Percentiles rank a stretch among this genome's conserved stretches.
Conservation (phyloP, 2,888 invertebrate species). For the Eupithecia subumbrata region DNA sequence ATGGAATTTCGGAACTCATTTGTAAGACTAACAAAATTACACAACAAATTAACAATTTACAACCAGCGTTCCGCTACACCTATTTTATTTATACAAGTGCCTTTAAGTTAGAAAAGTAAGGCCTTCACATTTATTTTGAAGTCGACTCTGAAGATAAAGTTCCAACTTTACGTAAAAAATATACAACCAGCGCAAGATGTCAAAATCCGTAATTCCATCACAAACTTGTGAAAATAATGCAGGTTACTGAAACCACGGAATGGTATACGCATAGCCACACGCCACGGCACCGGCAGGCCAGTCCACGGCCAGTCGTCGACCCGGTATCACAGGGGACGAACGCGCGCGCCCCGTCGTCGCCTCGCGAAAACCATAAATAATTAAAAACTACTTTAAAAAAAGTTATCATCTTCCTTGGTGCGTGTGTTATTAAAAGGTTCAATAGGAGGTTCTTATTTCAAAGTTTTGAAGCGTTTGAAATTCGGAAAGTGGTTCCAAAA, state of each 20-base stretch:
- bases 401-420: constrained; percentile 32
- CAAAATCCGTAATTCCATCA: constrained; percentile 13
- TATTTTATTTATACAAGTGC: not conserved
- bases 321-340: constrained; percentile 28
- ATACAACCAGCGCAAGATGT: constrained; percentile 4
- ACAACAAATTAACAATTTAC: constrained; percentile 42
- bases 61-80: constrained; percentile 21
- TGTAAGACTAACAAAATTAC: constrained; percentile 38
- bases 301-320: constrained; percentile 34
- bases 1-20: constrained; percentile 38
- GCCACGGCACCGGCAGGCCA: constrained; percentile 7
- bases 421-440: constrained; percentile 28
- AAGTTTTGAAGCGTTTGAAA: constrained; percentile 15
- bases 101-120: not conserved
- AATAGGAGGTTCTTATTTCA: constrained; percentile 33
- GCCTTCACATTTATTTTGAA: not conserved
- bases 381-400: constrained; percentile 37
- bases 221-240: constrained; percentile 21
- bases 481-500: constrained; percentile 25
- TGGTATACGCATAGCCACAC: constrained; percentile 33
- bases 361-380: constrained; percentile 33
- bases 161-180: not conserved
- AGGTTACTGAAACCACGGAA: constrained; percentile 32
- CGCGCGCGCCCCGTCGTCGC: constrained; percentile 21
- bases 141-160: not conserved